Evolutionary conservation across 2,888 invertebrate species (phyloP), one percentile per base, ranked within the genome.

Genomic region (Chrysodeixis includens): DNA sequence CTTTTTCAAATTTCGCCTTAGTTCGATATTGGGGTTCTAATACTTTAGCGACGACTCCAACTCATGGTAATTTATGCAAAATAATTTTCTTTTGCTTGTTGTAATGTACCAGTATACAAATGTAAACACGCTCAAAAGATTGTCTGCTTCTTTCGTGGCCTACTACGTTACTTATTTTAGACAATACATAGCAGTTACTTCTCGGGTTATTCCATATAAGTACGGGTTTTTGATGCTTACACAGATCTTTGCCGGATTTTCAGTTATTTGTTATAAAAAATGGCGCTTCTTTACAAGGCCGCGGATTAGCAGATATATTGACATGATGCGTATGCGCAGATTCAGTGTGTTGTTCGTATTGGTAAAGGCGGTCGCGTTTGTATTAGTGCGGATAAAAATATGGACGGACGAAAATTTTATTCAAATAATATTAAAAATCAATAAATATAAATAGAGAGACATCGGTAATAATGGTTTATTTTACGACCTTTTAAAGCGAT

Each of bases 151-250:
- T 4, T 55, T 69, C 8, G 26, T 68, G 67, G 78, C 74, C 60
- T 40, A 1, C 56, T 26, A 35, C 16, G 16, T n/a, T 18, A 14
- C 46, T 52, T n/a, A 71, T 30, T n/a, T 53, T 30, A 10, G 52
- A 69, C 56, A 76, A 67, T 59, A 30, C 30, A 0, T 44, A 44
- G 56, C 16, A 7, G 22, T 52, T 32, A 58, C 52, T 62, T 62
- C 63, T 55, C 30, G 72, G 79, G 67, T 79, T 70, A 74, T 66
- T 61, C 81, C 75, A 59, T 40, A 26, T 55, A 54, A 51, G 32
- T 32, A 44, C 53, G 56, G 53, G 44, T 62, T 76, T 71, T 62
- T 46, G 56, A 60, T 62, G 60, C 35, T 49, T 20, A 61, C 22
- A 59, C 46, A 52, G 52, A 69, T 62, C 35, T 62, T 22, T 63